Conservation (phyloP, 2,797 vertebrate species). For the Cryptoprocta ferox region DNA sequence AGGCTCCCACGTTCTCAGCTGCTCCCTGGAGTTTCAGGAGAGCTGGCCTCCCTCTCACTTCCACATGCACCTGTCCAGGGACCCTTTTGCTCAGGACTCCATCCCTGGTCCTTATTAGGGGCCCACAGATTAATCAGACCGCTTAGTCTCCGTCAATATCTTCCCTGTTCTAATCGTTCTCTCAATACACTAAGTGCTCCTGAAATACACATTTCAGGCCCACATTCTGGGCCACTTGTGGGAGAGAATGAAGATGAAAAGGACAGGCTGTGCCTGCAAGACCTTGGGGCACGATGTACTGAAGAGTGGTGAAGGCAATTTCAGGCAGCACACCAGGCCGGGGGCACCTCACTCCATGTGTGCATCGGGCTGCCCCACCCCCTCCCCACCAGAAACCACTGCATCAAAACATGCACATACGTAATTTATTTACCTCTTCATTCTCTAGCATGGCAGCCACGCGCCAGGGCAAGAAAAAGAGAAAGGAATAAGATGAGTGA, state of each 20-base stretch:
- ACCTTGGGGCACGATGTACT: not conserved
- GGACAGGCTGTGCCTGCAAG: not conserved
- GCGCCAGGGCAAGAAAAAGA: slow-evolving; percentile 82
- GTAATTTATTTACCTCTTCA: slow-evolving; percentile 85
- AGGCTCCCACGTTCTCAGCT: not conserved
- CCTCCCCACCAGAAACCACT: not conserved
- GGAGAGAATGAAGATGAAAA: not conserved
- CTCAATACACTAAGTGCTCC: not conserved
- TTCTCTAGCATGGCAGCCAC: slow-evolving; percentile 83
- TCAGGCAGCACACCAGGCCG: not conserved
- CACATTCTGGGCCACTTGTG: not conserved
- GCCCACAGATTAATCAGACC: not conserved
- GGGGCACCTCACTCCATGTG: not conserved
- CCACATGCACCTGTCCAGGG: not conserved
- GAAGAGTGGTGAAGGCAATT: not conserved
- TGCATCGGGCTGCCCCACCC: not conserved
- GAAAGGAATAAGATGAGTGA: slow-evolving; percentile 83
- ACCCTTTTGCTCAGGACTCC: slow-evolving; percentile 1
- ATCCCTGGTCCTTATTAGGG: not conserved
- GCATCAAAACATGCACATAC: slow-evolving; percentile 79
- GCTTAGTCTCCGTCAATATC: not conserved
- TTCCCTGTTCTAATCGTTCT: not conserved
- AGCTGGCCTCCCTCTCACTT: not conserved
- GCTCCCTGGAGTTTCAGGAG: not conserved
- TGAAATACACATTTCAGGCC: not conserved